Conservation (phyloP, 2,888 invertebrate species). For the Camponotus fellah region DNA sequence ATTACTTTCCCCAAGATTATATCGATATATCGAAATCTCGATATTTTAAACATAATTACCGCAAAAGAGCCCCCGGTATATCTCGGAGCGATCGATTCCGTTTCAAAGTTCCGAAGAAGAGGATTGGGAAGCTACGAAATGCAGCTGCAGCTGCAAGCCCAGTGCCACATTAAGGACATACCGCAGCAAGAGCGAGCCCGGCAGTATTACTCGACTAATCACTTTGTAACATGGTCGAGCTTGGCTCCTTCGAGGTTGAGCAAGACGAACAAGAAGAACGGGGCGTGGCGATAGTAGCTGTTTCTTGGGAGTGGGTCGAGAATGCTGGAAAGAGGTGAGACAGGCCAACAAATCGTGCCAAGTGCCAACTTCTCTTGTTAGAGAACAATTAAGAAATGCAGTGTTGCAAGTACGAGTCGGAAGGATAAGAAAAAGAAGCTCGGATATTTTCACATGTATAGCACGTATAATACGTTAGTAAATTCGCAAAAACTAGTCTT, state of each 20-base stretch:
- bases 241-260: slow-evolving; percentile 67
- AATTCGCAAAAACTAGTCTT: background rate
- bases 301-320: slow-evolving; percentile 74
- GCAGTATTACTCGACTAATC: slow-evolving; percentile 82
- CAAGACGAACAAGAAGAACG: slow-evolving; percentile 62
- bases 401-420: slow-evolving; percentile 73
- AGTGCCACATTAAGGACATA: slow-evolving; percentile 71
- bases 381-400: slow-evolving; percentile 84
- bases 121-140: slow-evolving; percentile 63
- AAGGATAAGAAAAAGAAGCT: slow-evolving; percentile 57
- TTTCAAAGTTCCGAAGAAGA: slow-evolving; percentile 65
- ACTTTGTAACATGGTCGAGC: slow-evolving; percentile 79
- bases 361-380: slow-evolving; percentile 83
- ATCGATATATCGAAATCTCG: background rate
- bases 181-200: slow-evolving; percentile 64
- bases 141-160: slow-evolving; percentile 70
- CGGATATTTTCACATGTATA: slow-evolving; percentile 66
- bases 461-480: slow-evolving; percentile 5
- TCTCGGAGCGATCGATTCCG: slow-evolving; percentile 46
- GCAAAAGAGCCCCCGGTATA: slow-evolving; percentile 37
- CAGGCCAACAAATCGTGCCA: slow-evolving; percentile 80
- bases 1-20: slow-evolving; percentile 19
- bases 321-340: slow-evolving; percentile 70
- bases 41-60: slow-evolving; percentile 32
- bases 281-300: slow-evolving; percentile 55